A percentile compares a stretch with the other conserved stretches of the same genome.
Evolutionary conservation across 2,797 vertebrate species (phyloP).

Genomic region (Prunella strophiata): DNA sequence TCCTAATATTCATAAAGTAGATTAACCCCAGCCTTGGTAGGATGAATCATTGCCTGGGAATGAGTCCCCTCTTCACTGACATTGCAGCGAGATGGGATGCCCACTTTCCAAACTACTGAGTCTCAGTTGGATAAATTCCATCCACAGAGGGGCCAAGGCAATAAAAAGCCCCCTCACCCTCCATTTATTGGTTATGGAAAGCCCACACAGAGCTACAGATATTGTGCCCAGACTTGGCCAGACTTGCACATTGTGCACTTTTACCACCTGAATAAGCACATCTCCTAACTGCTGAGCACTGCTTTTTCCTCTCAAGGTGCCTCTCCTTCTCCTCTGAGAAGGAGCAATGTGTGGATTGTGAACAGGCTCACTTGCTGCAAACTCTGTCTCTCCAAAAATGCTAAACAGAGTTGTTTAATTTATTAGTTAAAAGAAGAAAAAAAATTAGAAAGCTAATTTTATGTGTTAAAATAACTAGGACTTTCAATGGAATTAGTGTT

Average conservation of each 20-base stretch:
- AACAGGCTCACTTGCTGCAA: not conserved
- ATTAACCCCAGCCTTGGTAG: not conserved
- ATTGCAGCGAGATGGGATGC: fast-evolving
- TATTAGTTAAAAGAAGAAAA: not conserved
- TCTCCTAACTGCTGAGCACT: not conserved
- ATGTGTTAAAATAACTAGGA: not conserved
- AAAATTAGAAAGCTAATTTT: not conserved
- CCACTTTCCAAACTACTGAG: not conserved
- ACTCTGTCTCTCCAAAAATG: not conserved
- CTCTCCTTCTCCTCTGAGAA: not conserved
- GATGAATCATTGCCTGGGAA: not conserved
- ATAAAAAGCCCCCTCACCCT: not conserved
- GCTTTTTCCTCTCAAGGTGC: not conserved
- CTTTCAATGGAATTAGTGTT: constrained; percentile 5
- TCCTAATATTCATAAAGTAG: not conserved
- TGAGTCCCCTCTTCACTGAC: not conserved
- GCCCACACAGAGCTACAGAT: not conserved
- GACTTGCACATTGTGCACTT: not conserved
- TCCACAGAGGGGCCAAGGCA: not conserved
- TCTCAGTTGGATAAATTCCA: not conserved
- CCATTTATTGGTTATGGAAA: not conserved
- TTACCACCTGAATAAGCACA: not conserved
- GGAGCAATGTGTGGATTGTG: not conserved
- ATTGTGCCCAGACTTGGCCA: not conserved
- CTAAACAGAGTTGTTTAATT: not conserved